These are phyloP conservation scores for Boloria selene DNA, from an alignment of 2,888 invertebrate species.

Conservation along the genomic window DNA sequence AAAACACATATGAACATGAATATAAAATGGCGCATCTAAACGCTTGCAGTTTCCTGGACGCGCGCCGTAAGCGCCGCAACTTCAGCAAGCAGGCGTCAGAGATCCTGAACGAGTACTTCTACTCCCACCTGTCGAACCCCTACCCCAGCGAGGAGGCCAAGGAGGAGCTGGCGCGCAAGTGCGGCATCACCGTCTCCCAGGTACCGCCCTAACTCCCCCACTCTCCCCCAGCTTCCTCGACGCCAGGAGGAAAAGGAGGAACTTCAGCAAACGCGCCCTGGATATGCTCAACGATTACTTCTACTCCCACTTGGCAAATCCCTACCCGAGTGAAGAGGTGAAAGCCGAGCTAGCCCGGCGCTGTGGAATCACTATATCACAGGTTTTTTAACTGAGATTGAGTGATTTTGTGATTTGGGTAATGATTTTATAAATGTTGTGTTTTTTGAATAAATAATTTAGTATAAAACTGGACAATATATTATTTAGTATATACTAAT, in stretches of 20 bases:
- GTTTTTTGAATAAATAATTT: too few relatives aligned
- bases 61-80: constrained; percentile 96
- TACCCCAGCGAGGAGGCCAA: constrained; percentile 99
- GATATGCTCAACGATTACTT: constrained; percentile 99
- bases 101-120: constrained; percentile 99
- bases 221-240: constrained; percentile 79
- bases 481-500: too few relatives aligned
- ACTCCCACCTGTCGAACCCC: constrained; percentile 99
- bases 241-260: constrained; percentile 91
- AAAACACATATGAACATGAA: constrained; percentile 11
- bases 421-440: background rate
- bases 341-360: constrained; percentile 97
- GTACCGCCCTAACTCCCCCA: constrained; percentile 71
- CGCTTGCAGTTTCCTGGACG: constrained; percentile 86
- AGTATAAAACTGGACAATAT: too few relatives aligned
- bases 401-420: too few relatives aligned
- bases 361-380: constrained; percentile 96
- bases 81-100: constrained; percentile 99
- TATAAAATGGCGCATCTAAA: constrained; percentile 24
- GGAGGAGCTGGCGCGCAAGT: constrained; percentile 99
- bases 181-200: constrained; percentile 98
- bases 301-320: constrained; percentile 98
- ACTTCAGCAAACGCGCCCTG: constrained; percentile 98
- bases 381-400: constrained; percentile 78
- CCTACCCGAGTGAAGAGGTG: constrained; percentile 98